phyloP scores from a whole-genome alignment of 2,888 invertebrate species.

The Philonicus albiceps region DNA sequence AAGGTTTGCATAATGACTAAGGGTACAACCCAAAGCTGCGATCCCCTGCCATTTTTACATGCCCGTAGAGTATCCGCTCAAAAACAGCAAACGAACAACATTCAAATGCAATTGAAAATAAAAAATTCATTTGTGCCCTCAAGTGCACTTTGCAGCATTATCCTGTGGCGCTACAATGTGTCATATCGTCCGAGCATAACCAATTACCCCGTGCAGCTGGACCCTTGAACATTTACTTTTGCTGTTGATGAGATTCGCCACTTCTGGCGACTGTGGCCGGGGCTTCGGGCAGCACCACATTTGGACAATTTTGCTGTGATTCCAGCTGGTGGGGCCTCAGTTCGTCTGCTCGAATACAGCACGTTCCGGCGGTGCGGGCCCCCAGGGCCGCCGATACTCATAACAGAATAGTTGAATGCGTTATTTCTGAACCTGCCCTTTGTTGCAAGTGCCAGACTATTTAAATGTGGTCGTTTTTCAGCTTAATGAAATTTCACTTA shows the following conservation, averaged over 20 bases:
- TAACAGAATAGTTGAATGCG: not conserved
- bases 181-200: slow-evolving; percentile 3
- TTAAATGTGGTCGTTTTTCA: slow-evolving; percentile 21
- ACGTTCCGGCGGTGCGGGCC: not conserved
- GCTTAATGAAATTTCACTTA: slow-evolving; percentile 20
- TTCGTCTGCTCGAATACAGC: not conserved
- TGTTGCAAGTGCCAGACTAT: not conserved
- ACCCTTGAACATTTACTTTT: slow-evolving; percentile 17
- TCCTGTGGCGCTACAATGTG: slow-evolving; percentile 5
- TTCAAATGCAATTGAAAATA: slow-evolving; percentile 5
- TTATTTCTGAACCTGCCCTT: not conserved
- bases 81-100: not conserved
- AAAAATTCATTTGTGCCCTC: slow-evolving; percentile 4
- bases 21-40: not conserved
- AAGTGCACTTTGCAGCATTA: not conserved
- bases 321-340: not conserved
- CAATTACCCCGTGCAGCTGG: not conserved
- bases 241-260: slow-evolving; percentile 25
- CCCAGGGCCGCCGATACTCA: not conserved
- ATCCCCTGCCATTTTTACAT: not conserved
- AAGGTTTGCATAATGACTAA: not conserved
- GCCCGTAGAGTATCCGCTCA: not conserved
- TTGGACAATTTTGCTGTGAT: slow-evolving; percentile 8
- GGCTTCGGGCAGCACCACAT: not conserved
- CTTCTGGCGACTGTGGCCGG: slow-evolving; percentile 4